Base-by-base conservation (phyloP, 2,797 vertebrate genomes). In the Pseudochirops cupreus region DNA sequence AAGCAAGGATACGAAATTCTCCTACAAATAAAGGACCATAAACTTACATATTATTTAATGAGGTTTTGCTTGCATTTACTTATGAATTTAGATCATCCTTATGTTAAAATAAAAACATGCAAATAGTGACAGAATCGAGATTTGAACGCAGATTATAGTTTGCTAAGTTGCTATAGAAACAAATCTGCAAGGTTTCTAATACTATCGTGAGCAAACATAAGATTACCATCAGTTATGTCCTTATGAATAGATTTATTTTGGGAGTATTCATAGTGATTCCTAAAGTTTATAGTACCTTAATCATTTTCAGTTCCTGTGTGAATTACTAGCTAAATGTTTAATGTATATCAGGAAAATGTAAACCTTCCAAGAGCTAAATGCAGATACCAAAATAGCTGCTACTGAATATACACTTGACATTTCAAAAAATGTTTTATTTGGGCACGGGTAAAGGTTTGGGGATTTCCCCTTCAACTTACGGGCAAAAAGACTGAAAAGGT, bases 391-490 rank as follows among this genome's bases (percentile, higher is more conserved):
- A n/a, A 82, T 57, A 56, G 13, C 28, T 29, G 31, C 46, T 92
- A 94, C 50, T 91, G 31, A 93, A 96, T 92, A 14, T 21, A 90
- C 4, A 91, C 46, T 59, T 53, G 39, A 94, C 91, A 93, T 91
- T 94, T 92, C 50, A 0, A 18, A 2, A 5, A 90, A 24, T 10
- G 0, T 67, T 53, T 67, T 62, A 24, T 3, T 33, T 67, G 3
- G 11, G 0, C 74, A 29, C 87, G 13, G 13, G 74, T 16, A 94
- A 14, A 58, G 0, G 12, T 90, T 29, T 10, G 14, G 3, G 10
- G 29, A 1, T 58, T 93, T 94, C 95, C 94, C 56, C 59, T 33
- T 57, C 52, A 94, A 16, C 57, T 95, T 0, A 31, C 82, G 56
- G 24, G 50, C 91, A 92, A 90, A 56, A 94, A 91, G 13, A 39